Evolutionary conservation across 2,888 invertebrate species (phyloP).

Genomic region (Pandemis corylana): DNA sequence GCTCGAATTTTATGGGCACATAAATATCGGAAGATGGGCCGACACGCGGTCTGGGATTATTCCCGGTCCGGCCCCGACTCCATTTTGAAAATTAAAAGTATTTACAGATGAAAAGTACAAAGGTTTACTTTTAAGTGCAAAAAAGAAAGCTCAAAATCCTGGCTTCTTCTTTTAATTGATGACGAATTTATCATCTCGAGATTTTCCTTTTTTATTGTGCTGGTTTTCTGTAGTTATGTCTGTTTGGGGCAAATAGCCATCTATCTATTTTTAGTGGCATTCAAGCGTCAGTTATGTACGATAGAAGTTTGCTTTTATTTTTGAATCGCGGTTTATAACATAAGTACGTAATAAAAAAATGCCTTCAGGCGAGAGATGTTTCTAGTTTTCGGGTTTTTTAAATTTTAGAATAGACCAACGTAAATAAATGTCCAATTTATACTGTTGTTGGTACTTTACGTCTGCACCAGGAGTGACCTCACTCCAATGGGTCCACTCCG

Average conservation of each 20-base stretch:
- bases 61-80: slow-evolving; percentile 13
- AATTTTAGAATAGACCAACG: background rate
- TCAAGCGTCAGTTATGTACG: too few species aligned
- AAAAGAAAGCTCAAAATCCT: background rate
- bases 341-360: too few species aligned
- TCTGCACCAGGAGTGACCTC: slow-evolving; percentile 38
- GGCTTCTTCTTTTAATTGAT: background rate
- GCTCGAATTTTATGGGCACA: slow-evolving; percentile 78
- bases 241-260: too few species aligned
- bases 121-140: background rate
- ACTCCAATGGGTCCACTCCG: slow-evolving; percentile 43
- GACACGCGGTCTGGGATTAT: slow-evolving; percentile 36
- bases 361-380: too few species aligned
- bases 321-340: too few species aligned
- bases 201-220: too few species aligned
- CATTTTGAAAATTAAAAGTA: slow-evolving; percentile 1
- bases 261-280: too few species aligned
- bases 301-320: too few species aligned
- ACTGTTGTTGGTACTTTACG: background rate
- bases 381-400: background rate
- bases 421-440: background rate
- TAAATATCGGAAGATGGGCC: slow-evolving; percentile 71
- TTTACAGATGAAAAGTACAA: background rate
- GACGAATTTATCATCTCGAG: too few species aligned
- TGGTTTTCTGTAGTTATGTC: too few species aligned